Base-by-base conservation (phyloP, 2,888 invertebrate species). In the Pandemis cinnamomeana region DNA sequence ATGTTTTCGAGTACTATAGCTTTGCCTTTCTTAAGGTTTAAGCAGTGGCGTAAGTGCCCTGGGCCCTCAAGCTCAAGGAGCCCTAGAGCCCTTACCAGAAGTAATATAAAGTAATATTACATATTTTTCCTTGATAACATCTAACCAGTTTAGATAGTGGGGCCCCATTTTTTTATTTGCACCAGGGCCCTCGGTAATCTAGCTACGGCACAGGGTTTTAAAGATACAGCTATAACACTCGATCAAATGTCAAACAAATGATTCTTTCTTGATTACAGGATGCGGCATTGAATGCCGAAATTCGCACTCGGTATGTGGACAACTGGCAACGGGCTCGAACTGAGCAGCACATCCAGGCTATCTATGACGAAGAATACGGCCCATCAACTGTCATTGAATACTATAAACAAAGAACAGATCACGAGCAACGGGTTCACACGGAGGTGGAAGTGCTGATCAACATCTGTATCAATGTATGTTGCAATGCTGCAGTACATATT, bases 301-400 rank as follows among this genome's bases (percentile, higher is more conserved):
- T 83, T 27, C 83, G 84, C 15, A 82, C 79, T 71, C 88, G 92
- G 4, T 92, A 91, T 78, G 79, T 86, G 1, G 81, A 77, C 7
- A 85, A 86, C 64, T 93, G 93, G 93, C 87, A 93, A 79, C 67
- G 67, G 2, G 87, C 92, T 13, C 87, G 92, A 4, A 82, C 87
- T 0, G 92, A 92, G 71, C 92, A 92, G 75, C 86, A 91, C 62
- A n/a, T 69, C 0, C 81, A 85, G 67, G 67, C 63, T 0, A 89
- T 91, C 67, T 69, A 60, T 7, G 80, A 85, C 36, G 78, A 77
- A 5, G 90, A 92, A 77, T 53, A 76, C 0, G 36, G 20, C 0
- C 85, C 87, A 2, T 73, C 78, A 0, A 63, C 77, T 2, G 76
- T 42, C n/a, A 86, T 89, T 41, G 88, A 87, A 72, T 79, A 79